phyloP scores from a whole-genome alignment of 2,113 vertebrate species.

The Agapornis roseicollis region DNA sequence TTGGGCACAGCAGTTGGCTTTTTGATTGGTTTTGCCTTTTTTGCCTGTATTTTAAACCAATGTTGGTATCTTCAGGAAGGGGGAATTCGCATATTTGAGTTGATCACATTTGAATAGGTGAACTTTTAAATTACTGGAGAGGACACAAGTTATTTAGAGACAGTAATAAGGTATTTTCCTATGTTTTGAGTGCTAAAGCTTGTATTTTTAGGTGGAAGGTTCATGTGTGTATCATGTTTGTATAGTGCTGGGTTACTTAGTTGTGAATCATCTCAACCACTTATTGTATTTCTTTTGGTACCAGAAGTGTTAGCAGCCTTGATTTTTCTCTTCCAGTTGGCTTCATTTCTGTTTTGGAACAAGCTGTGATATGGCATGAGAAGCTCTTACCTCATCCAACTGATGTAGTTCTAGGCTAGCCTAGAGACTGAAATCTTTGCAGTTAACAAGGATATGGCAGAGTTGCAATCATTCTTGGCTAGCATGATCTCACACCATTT shows the following conservation, averaged over 20 bases:
- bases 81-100: background rate
- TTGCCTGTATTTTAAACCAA: conserved; percentile 15
- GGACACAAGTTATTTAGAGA: background rate
- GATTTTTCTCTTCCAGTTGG: background rate
- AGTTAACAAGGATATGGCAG: background rate
- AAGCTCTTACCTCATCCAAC: background rate
- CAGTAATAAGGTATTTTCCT: background rate
- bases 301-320: background rate
- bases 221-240: background rate
- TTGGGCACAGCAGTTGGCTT: background rate
- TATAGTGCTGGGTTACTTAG: background rate
- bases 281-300: background rate
- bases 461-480: background rate
- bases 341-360: background rate
- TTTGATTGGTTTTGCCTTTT: background rate
- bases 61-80: background rate
- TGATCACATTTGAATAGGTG: background rate
- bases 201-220: background rate
- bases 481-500: background rate
- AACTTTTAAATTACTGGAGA: background rate
- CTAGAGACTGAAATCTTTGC: background rate
- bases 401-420: background rate
- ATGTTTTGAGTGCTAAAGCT: background rate
- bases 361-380: background rate
- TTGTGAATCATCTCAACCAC: background rate